phyloP scores from a whole-genome alignment of 2,113 vertebrate genomes.

The Hippolais icterina region DNA sequence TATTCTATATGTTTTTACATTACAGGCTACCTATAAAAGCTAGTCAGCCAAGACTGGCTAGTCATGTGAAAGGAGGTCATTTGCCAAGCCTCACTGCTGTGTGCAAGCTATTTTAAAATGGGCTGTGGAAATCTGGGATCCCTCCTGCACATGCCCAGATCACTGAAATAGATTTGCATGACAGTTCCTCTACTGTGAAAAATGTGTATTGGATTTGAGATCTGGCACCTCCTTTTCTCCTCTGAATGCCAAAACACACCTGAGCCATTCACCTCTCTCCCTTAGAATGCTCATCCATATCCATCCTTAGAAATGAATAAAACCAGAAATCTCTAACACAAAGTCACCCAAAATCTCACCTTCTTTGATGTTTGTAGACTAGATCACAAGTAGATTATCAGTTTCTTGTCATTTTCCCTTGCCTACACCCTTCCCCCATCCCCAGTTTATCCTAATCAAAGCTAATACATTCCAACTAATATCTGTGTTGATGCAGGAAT shows the following conservation, averaged over 20 bases:
- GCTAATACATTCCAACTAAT: background rate
- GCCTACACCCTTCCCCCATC: rapidly evolving
- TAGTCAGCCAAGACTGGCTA: background rate
- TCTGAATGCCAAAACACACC: background rate
- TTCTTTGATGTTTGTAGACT: rapidly evolving
- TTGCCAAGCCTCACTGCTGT: background rate
- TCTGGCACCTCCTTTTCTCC: background rate
- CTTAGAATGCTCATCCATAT: background rate
- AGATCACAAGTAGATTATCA: background rate
- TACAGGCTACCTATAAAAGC: background rate
- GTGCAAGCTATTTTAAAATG: background rate
- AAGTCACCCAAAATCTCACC: background rate
- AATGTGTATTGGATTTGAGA: background rate
- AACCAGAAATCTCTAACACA: background rate
- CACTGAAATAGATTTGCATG: background rate
- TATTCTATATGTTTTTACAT: background rate
- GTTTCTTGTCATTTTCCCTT: background rate
- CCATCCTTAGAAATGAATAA: background rate
- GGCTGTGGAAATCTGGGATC: background rate
- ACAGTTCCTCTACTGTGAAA: background rate
- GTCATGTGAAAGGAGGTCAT: background rate
- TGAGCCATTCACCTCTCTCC: background rate
- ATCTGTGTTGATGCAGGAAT: background rate
- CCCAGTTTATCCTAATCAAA: background rate
- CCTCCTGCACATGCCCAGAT: background rate